Evolutionary conservation across 2,113 vertebrate species (phyloP).

Genomic region (Pituophis catenifer): DNA sequence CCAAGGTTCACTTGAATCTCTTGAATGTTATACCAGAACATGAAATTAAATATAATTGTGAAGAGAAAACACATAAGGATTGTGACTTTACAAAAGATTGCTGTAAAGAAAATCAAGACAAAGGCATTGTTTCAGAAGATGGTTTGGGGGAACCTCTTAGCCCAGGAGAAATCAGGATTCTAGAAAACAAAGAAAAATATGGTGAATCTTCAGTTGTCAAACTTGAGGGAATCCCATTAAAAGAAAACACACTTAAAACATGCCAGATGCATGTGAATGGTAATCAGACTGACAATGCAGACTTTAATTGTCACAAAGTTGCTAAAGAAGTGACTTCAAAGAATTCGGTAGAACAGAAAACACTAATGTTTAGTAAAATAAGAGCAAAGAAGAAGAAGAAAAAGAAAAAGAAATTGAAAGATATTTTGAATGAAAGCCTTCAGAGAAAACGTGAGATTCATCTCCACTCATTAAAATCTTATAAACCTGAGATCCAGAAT

Average conservation of each 20-base stretch:
- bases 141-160: constrained; percentile 61
- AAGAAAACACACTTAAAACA: constrained; percentile 69
- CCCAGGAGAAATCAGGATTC: constrained; percentile 61
- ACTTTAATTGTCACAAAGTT: constrained; percentile 61
- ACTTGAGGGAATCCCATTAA: constrained; percentile 60
- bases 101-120: constrained; percentile 71
- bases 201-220: constrained; percentile 61
- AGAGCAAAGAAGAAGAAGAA: constrained; percentile 84
- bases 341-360: constrained; percentile 61
- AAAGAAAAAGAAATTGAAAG: constrained; percentile 86
- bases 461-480: constrained; percentile 73
- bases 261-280: constrained; percentile 72
- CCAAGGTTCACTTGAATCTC: constrained; percentile 33
- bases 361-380: constrained; percentile 66
- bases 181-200: constrained; percentile 69
- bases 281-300: constrained; percentile 63
- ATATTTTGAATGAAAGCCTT: constrained; percentile 73
- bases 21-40: constrained; percentile 54
- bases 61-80: constrained; percentile 62
- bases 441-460: constrained; percentile 75
- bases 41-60: constrained; percentile 61
- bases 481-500: constrained; percentile 75
- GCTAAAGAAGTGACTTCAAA: constrained; percentile 61
- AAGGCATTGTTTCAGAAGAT: constrained; percentile 67
- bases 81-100: constrained; percentile 63